Evolutionary conservation across 2,113 vertebrate genomes (phyloP).

Genomic region (Candoia aspera): DNA sequence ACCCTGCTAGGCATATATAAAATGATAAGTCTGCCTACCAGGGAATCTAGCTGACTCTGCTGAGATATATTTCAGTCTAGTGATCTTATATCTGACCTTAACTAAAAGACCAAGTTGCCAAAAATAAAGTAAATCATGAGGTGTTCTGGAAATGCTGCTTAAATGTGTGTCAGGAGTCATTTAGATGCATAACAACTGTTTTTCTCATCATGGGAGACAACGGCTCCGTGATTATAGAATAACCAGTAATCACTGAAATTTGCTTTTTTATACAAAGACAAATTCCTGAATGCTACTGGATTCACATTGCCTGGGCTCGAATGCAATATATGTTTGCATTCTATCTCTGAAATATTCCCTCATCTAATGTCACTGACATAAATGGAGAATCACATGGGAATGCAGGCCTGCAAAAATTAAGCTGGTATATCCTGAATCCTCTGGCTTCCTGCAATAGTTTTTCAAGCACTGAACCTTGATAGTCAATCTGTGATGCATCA

Average conservation of each 20-base stretch:
- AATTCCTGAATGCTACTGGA: background rate
- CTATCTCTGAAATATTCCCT: background rate
- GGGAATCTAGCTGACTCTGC: background rate
- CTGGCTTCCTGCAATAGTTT: constrained; percentile 13
- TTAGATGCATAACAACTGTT: background rate
- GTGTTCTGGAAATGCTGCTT: constrained; percentile 26
- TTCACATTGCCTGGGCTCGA: background rate
- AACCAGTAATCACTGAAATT: constrained; percentile 2
- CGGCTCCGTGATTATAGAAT: background rate
- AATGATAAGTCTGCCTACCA: constrained; percentile 36
- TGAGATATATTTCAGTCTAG: constrained; percentile 41
- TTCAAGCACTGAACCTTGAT: background rate
- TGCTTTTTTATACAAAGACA: constrained; percentile 3
- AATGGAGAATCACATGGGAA: background rate
- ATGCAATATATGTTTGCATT: background rate
- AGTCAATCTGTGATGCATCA: constrained; percentile 18
- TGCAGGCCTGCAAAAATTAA: background rate
- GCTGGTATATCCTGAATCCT: background rate
- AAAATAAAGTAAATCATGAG: constrained; percentile 35
- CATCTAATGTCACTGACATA: background rate
- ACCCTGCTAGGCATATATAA: constrained; percentile 43
- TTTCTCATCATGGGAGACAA: constrained; percentile 10
- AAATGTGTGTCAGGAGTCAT: background rate
- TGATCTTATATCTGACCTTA: constrained; percentile 25
- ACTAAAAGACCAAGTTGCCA: constrained; percentile 37